phyloP scores from a whole-genome alignment of 2,888 invertebrate genomes.

The Volucella inanis region DNA sequence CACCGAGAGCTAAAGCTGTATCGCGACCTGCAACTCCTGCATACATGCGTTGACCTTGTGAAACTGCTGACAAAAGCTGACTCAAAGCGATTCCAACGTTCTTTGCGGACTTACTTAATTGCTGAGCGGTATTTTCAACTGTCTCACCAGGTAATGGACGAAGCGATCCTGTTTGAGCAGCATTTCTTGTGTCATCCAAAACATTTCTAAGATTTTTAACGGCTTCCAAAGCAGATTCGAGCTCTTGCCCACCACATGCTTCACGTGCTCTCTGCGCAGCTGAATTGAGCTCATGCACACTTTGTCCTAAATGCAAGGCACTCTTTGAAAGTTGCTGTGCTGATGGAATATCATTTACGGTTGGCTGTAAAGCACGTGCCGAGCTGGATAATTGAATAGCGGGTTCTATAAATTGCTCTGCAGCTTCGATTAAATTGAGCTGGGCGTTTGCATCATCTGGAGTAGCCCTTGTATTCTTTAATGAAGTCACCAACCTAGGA shows the following conservation, averaged over 20 bases:
- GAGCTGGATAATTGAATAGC: conserved; percentile 89
- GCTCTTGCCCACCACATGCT: conserved; percentile 91
- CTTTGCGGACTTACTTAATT: conserved; percentile 85
- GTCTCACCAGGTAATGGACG: conserved; percentile 94
- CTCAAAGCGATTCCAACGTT: conserved; percentile 92
- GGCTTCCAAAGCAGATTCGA: conserved; percentile 93
- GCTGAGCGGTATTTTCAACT: conserved; percentile 84
- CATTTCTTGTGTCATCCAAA: conserved; percentile 90
- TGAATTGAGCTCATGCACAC: conserved; percentile 84
- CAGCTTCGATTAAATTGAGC: conserved; percentile 91
- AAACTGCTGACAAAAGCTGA: conserved; percentile 92
- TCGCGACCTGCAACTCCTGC: conserved; percentile 92
- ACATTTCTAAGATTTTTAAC: conserved; percentile 92
- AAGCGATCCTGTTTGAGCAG: conserved; percentile 88
- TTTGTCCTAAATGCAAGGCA: conserved; percentile 82
- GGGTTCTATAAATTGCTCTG: conserved; percentile 92
- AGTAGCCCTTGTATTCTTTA: conserved; percentile 87
- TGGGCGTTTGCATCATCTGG: conserved; percentile 91
- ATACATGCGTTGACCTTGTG: conserved; percentile 91
- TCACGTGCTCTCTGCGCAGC: conserved; percentile 88
- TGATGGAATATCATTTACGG: conserved; percentile 90
- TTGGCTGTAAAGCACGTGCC: conserved; percentile 91
- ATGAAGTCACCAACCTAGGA: conserved; percentile 91
- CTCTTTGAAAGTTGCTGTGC: conserved; percentile 87
- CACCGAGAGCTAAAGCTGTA: conserved; percentile 89